Conservation (phyloP, 2,888 invertebrate species). For the Apotomis turbidana region DNA sequence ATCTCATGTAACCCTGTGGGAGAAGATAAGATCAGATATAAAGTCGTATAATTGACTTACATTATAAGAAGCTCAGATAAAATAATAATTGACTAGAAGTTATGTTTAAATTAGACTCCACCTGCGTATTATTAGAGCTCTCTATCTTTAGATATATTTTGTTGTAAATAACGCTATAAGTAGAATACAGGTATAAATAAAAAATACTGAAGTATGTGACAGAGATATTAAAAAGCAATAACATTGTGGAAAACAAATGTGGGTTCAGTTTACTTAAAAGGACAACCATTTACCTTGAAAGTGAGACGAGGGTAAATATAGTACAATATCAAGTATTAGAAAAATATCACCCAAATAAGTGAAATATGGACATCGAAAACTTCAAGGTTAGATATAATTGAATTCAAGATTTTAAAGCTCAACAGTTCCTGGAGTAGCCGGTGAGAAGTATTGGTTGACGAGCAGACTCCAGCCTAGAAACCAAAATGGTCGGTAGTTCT, state of each 20-base stretch:
- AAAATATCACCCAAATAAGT: constrained; percentile 46
- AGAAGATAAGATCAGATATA: constrained; percentile 51
- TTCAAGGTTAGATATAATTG: constrained; percentile 5
- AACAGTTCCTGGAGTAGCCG: constrained; percentile 29
- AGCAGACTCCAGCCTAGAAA: constrained; percentile 60
- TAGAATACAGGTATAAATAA: no score
- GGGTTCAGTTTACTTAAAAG: constrained; percentile 45
- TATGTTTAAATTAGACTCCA: constrained; percentile 6
- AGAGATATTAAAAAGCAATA: constrained; percentile 1
- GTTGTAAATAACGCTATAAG: not conserved
- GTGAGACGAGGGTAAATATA: constrained; percentile 63
- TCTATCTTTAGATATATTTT: not conserved
- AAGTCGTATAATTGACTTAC: constrained; percentile 64
- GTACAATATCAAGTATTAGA: not conserved
- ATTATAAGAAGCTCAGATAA: constrained; percentile 64
- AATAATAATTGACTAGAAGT: constrained; percentile 46
- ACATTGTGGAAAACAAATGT: not conserved
- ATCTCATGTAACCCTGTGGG: constrained; percentile 57
- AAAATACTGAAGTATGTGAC: no score
- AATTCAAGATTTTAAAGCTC: constrained; percentile 18
- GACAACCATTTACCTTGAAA: constrained; percentile 73
- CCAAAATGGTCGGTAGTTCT: constrained; percentile 56
- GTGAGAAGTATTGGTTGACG: constrained; percentile 45
- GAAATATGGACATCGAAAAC: constrained; percentile 26
- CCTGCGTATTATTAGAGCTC: not conserved